A percentile compares a stretch with the other conserved stretches of the same genome.
Evolutionary conservation across 2,797 vertebrate genomes (phyloP).

Genomic region (Propithecus deckenii): DNA sequence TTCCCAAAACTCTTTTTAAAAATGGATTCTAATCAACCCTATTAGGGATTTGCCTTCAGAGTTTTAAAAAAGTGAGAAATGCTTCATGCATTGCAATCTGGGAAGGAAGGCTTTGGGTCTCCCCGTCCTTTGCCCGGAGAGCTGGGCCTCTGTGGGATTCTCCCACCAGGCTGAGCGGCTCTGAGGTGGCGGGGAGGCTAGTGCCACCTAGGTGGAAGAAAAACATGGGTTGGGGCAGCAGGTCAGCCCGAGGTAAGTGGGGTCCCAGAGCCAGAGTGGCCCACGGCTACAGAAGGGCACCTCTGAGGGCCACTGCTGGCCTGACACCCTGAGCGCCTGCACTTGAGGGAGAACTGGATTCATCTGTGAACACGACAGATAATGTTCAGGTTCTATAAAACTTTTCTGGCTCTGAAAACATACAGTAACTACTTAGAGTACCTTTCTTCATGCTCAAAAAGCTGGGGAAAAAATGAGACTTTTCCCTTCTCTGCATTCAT

Average conservation of each 20-base stretch:
- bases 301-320: accelerated
- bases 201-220: not conserved
- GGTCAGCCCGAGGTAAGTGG: not conserved
- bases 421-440: not conserved
- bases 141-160: not conserved
- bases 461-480: not conserved
- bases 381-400: accelerated
- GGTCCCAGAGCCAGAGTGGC: not conserved
- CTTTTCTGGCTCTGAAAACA: not conserved
- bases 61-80: not conserved
- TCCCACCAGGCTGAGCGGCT: accelerated
- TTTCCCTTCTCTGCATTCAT: not conserved
- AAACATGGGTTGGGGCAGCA: not conserved
- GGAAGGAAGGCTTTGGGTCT: not conserved
- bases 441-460: not conserved
- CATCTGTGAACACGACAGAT: not conserved
- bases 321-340: not conserved
- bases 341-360: not conserved
- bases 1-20: not conserved
- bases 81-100: not conserved
- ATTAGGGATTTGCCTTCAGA: not conserved
- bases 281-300: not conserved
- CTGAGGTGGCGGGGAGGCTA: not conserved
- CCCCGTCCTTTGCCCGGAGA: not conserved
- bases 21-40: not conserved